Percentiles rank a stretch among this genome's conserved stretches.
Conservation (phyloP, 2,797 vertebrate genomes). For the Macropus fuliginosus region DNA sequence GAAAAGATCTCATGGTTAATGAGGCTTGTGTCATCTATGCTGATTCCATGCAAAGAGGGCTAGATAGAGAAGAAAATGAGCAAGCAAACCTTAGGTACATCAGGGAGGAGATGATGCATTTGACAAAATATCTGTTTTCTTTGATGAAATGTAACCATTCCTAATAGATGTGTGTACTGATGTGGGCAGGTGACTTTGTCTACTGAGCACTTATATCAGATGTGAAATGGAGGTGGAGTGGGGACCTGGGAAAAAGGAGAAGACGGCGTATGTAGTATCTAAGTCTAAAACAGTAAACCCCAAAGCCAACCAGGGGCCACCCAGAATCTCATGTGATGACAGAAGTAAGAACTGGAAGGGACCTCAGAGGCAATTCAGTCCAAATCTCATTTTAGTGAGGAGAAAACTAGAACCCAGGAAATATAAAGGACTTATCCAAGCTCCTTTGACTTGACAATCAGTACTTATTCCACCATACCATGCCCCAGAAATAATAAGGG, state of each 20-base stretch:
- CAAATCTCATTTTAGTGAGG: neutral
- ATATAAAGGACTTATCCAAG: neutral
- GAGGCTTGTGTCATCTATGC: neutral
- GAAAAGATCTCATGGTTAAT: neutral
- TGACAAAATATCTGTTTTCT: slow-evolving; percentile 18
- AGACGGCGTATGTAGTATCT: neutral
- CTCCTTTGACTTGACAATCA: neutral
- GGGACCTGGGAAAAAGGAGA: neutral
- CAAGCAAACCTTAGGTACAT: neutral
- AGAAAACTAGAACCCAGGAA: neutral
- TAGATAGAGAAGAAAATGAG: slow-evolving; percentile 37
- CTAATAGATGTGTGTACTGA: neutral
- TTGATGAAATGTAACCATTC: slow-evolving; percentile 26
- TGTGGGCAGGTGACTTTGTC: neutral
- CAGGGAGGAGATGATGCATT: neutral
- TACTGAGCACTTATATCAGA: neutral
- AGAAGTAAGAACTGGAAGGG: neutral
- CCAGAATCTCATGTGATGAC: neutral
- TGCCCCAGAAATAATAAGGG: neutral
- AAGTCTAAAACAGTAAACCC: neutral
- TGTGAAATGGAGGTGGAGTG: neutral
- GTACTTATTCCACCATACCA: neutral
- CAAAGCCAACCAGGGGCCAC: neutral
- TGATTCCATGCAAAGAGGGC: slow-evolving; percentile 31
- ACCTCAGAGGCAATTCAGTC: neutral